These are phyloP conservation scores for Martes martes DNA, from an alignment of 2,113 vertebrate species.

Conservation along the genomic window DNA sequence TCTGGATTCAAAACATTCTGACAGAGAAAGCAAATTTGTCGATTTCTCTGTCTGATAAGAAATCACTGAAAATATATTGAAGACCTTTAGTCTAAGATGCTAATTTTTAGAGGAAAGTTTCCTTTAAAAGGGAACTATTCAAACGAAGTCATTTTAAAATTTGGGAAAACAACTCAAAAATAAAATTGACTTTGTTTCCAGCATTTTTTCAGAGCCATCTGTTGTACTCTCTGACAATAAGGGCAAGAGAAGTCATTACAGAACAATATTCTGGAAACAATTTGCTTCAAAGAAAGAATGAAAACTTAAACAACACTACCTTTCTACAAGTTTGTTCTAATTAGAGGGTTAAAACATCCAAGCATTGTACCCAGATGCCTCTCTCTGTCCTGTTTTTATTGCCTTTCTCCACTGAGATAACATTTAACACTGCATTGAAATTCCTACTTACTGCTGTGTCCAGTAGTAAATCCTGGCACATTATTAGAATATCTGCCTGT, in stretches of 20 bases:
- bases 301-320: conserved; percentile 73
- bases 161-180: conserved; percentile 46
- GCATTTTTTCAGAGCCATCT: conserved; percentile 42
- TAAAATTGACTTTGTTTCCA: conserved; percentile 58
- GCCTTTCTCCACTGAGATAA: conserved; percentile 73
- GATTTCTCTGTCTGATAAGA: conserved; percentile 73
- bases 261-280: conserved; percentile 69
- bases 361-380: conserved; percentile 47
- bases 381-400: conserved; percentile 71
- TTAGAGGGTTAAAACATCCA: conserved; percentile 72
- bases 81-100: conserved; percentile 69
- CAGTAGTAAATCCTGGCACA: conserved; percentile 78
- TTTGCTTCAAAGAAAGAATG: conserved; percentile 68
- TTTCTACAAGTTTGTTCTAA: conserved; percentile 67
- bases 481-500: conserved; percentile 80
- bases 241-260: conserved; percentile 53
- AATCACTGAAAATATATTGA: conserved; percentile 77
- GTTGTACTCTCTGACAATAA: conserved; percentile 69
- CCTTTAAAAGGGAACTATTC: conserved; percentile 47
- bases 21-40: conserved; percentile 79
- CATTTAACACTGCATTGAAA: conserved; percentile 76
- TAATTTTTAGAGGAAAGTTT: conserved; percentile 28
- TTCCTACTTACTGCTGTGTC: conserved; percentile 75
- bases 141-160: conserved; percentile 63
- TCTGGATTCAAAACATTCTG: conserved; percentile 74